Conservation (phyloP, 2,113 vertebrate species). For the Zapus hudsonius region DNA sequence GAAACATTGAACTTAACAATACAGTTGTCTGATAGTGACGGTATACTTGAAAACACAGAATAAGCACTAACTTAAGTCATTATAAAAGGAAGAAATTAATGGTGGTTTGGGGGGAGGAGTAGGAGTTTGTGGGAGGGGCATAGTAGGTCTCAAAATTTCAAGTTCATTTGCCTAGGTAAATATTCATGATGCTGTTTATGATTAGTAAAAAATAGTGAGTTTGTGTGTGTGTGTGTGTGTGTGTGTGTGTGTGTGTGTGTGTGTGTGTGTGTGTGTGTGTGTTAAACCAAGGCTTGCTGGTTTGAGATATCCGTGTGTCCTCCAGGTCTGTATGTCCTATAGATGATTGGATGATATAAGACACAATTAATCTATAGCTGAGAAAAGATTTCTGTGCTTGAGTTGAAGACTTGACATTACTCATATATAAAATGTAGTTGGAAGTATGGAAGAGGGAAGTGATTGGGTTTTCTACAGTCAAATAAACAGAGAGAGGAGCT, state of each 20-base stretch:
- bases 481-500: neutral
- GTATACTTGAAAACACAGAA: neutral
- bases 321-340: neutral
- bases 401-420: neutral
- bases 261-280: too few species aligned
- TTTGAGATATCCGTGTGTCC: neutral
- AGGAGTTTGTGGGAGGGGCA: neutral
- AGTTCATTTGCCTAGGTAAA: neutral
- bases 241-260: too few species aligned
- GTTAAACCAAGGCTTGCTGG: neutral
- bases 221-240: too few species aligned
- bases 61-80: neutral
- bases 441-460: neutral
- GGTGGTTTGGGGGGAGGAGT: neutral
- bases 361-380: neutral
- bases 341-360: neutral
- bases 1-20: neutral
- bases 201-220: neutral
- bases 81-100: neutral
- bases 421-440: neutral
- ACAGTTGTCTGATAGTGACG: neutral
- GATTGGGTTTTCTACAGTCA: neutral
- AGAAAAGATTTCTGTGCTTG: neutral
- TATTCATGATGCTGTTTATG: neutral
- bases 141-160: neutral